Evolutionary conservation across 2,797 vertebrate genomes (phyloP).

Genomic region (Amazonetta brasiliensis): DNA sequence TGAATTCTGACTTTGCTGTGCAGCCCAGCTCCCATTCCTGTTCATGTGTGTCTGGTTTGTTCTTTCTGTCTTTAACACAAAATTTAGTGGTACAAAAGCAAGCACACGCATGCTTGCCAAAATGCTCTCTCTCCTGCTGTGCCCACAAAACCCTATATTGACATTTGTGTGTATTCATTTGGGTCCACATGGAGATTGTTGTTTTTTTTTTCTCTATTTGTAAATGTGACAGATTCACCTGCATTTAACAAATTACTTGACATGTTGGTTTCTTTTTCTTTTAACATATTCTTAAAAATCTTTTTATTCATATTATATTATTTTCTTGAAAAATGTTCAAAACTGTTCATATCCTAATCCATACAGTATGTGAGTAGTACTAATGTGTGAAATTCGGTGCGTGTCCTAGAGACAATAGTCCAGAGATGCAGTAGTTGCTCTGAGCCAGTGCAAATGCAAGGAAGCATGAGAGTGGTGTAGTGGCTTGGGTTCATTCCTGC

Average conservation of each 20-base stretch:
- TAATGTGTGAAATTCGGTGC: not conserved
- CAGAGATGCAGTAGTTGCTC: not conserved
- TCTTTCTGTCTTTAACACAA: not conserved
- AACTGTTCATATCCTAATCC: not conserved
- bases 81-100: not conserved
- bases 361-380: not conserved
- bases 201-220: not conserved
- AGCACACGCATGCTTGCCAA: not conserved
- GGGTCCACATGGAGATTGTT: not conserved
- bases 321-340: not conserved
- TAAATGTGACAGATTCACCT: not conserved
- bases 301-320: not conserved
- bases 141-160: not conserved
- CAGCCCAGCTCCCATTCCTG: accelerated
- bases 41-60: not conserved
- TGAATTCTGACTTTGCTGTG: not conserved
- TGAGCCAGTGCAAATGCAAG: not conserved
- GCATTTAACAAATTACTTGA: not conserved
- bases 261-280: not conserved
- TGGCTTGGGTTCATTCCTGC: not conserved
- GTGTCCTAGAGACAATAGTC: not conserved
- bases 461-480: not conserved
- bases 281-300: not conserved
- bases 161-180: not conserved
- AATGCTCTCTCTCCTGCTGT: not conserved